phyloP scores from a whole-genome alignment of 2,797 vertebrate species.

The Erpetoichthys calabaricus region DNA sequence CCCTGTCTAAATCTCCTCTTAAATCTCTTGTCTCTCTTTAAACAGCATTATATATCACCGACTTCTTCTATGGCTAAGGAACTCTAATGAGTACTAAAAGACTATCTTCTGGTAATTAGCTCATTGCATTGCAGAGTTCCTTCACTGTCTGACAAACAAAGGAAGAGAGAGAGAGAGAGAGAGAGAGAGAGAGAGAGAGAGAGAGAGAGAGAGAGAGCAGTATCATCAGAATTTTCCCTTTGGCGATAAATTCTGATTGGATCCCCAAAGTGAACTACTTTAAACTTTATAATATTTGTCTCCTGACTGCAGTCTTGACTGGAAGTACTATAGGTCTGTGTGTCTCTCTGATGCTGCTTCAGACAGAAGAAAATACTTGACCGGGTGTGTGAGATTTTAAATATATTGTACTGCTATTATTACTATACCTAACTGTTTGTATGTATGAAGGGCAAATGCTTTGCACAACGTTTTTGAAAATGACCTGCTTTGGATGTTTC shows the following conservation, averaged over 20 bases:
- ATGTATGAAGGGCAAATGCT: constrained; percentile 34
- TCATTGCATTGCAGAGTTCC: constrained; percentile 41
- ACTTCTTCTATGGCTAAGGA: constrained; percentile 61
- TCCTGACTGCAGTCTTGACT: constrained; percentile 45
- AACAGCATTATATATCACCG: constrained; percentile 70
- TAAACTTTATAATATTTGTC: constrained; percentile 65
- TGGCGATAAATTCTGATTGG: constrained; percentile 74
- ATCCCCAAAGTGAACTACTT: constrained; percentile 51
- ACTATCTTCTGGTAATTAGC: constrained; percentile 61
- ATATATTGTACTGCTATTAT: constrained; percentile 21
- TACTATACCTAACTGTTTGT: constrained; percentile 31
- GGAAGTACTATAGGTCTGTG: constrained; percentile 34
- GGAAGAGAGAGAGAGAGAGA: constrained; percentile 27
- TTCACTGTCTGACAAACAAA: constrained; percentile 42
- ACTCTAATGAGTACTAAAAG: constrained; percentile 73
- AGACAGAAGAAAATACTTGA: constrained; percentile 23
- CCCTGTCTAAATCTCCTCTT: constrained; percentile 53
- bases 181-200: constrained; percentile 11
- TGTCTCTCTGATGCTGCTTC: constrained; percentile 29
- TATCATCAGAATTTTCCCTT: constrained; percentile 68
- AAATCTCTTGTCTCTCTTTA: constrained; percentile 43
- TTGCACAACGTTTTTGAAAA: constrained; percentile 53
- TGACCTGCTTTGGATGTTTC: constrained; percentile 82
- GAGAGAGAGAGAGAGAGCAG: constrained; percentile 26
- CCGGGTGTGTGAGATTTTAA: constrained; percentile 15